A percentile compares a stretch with the other conserved stretches of the same genome.
Conservation (phyloP, 2,797 vertebrate species). For the Mycteria americana region DNA sequence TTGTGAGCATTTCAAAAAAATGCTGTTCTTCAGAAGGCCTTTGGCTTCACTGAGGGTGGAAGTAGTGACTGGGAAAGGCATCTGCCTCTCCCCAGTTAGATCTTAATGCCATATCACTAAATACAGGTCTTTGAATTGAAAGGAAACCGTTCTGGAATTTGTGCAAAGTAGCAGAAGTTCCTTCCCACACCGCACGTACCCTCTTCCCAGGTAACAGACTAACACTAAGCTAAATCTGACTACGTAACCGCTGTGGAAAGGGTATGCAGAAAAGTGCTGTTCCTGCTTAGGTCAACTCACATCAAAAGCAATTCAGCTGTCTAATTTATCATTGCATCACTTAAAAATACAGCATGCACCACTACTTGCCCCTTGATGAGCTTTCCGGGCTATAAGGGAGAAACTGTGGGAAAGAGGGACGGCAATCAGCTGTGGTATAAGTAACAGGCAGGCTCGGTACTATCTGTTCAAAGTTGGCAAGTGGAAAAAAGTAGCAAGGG, state of each 20-base stretch:
- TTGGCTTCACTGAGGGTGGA: slow-evolving; percentile 2
- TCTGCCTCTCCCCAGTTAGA: slow-evolving; percentile 12
- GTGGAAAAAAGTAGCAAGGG: not conserved
- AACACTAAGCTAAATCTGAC: not conserved
- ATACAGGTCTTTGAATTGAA: not conserved
- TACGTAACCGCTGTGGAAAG: not conserved
- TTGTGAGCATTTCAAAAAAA: slow-evolving; percentile 29
- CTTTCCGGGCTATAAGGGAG: not conserved
- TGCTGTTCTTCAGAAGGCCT: not conserved
- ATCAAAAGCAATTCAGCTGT: not conserved
- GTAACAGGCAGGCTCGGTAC: not conserved
- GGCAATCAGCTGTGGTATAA: not conserved
- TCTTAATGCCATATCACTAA: not conserved
- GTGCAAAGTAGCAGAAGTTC: not conserved
- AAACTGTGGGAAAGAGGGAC: not conserved
- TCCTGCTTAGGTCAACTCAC: not conserved
- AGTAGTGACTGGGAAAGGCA: slow-evolving; percentile 2
- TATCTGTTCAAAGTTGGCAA: not conserved
- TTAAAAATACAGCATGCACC: not conserved
- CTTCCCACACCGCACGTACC: not conserved
- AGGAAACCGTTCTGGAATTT: not conserved
- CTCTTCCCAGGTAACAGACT: not conserved
- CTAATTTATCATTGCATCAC: not conserved
- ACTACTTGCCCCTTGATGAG: not conserved
- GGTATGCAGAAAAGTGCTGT: rapidly evolving